phyloP scores from a whole-genome alignment of 2,888 invertebrate species.

The Meteorus cinctellus region DNA sequence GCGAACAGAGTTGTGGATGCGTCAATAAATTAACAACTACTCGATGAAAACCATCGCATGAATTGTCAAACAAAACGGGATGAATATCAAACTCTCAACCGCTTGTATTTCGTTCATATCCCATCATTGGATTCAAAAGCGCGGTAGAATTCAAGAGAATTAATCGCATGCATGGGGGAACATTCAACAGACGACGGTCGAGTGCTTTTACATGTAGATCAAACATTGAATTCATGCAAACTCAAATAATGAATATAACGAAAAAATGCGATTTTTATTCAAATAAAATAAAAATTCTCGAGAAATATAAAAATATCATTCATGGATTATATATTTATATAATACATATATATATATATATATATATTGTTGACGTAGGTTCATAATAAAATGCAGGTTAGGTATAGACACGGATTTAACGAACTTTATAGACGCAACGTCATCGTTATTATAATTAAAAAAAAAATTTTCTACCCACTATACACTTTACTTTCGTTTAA shows the following conservation, averaged over 20 bases:
- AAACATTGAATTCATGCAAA: background rate
- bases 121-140: background rate
- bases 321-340: background rate
- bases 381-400: background rate
- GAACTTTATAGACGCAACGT: constrained; percentile 3
- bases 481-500: constrained; percentile 5
- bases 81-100: constrained; percentile 45
- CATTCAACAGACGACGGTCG: no score
- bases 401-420: background rate
- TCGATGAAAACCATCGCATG: constrained; percentile 53
- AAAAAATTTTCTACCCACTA: background rate
- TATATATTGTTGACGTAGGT: background rate
- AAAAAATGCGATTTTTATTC: background rate
- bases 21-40: constrained; percentile 53
- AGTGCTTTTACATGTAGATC: background rate
- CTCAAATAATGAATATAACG: background rate
- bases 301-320: background rate
- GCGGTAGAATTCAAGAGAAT: no score
- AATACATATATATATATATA: background rate
- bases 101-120: background rate
- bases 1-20: constrained; percentile 24
- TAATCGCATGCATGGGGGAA: no score
- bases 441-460: background rate
- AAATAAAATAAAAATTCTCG: background rate
- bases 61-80: constrained; percentile 54